Percentiles rank a stretch among this genome's conserved stretches.
Conservation (phyloP, 2,888 invertebrate species). For the Arctia plantaginis region DNA sequence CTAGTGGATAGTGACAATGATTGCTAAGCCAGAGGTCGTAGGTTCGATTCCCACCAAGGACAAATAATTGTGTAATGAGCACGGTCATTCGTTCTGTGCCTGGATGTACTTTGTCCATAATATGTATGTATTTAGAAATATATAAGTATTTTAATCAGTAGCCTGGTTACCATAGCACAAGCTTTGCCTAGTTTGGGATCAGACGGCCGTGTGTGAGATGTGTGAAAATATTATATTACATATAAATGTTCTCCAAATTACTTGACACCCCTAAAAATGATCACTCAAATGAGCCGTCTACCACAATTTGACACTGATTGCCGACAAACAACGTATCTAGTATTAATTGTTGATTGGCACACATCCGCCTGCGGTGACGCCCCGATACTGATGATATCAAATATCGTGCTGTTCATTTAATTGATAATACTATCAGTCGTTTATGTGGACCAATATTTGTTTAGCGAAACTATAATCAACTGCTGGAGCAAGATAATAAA, state of each 20-base stretch:
- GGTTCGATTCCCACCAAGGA: too few species aligned
- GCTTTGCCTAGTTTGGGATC: too few species aligned
- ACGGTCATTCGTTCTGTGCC: too few species aligned
- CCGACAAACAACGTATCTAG: conserved; percentile 13
- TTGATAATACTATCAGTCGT: not conserved
- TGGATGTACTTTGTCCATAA: too few species aligned
- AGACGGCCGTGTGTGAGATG: too few species aligned
- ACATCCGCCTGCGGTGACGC: conserved; percentile 17
- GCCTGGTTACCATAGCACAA: too few species aligned
- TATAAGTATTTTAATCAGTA: too few species aligned
- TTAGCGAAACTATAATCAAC: not conserved
- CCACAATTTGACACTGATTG: conserved; percentile 20
- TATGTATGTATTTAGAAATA: too few species aligned
- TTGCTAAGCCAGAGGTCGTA: too few species aligned
- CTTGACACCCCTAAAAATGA: conserved; percentile 5
- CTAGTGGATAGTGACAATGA: too few species aligned
- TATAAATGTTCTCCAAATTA: not conserved
- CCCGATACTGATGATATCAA: not conserved
- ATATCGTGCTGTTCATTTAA: not conserved
- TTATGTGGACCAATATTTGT: not conserved
- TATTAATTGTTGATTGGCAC: conserved; percentile 25
- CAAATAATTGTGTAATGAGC: too few species aligned
- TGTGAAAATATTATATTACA: too few species aligned
- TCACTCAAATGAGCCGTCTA: conserved; percentile 11
- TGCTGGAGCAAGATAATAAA: not conserved